Conservation (phyloP, 2,113 vertebrate genomes). For the Colinus virginianus region DNA sequence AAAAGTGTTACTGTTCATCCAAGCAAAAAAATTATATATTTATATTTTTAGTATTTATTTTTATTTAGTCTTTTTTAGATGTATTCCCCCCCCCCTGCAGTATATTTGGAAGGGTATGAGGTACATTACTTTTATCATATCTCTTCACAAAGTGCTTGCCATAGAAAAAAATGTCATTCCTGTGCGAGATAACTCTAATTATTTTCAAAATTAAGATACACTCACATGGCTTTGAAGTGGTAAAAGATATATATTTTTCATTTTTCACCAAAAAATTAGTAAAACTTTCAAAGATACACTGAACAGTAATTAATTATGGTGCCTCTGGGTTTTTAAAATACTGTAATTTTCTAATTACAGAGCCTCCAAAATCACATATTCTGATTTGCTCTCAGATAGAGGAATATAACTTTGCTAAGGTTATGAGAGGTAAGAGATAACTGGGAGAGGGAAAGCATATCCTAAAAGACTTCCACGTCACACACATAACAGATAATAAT, state of each 20-base stretch:
- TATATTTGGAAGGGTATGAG: background rate
- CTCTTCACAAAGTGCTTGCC: background rate
- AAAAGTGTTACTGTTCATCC: background rate
- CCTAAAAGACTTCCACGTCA: background rate
- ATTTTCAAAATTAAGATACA: conserved; percentile 18
- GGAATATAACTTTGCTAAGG: background rate
- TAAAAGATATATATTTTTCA: background rate
- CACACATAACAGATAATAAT: background rate
- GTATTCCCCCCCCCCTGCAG: rapidly evolving
- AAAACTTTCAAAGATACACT: conserved; percentile 28
- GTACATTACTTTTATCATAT: background rate
- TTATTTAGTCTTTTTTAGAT: too few species aligned
- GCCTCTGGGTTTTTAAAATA: background rate
- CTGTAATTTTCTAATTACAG: conserved; percentile 40
- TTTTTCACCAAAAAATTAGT: conserved; percentile 35
- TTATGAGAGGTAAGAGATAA: conserved; percentile 37
- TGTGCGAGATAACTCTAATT: conserved; percentile 2
- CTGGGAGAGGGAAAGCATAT: background rate
- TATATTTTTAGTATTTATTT: too few species aligned
- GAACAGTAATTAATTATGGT: conserved; percentile 46
- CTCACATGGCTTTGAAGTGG: conserved; percentile 37
- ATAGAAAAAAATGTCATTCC: background rate
- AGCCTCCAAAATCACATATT: background rate
- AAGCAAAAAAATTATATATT: too few species aligned
- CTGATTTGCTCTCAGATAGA: background rate